These are phyloP conservation scores for Gymnocypris eckloni DNA, from an alignment of 2,797 vertebrate genomes.

Conservation along the genomic window DNA sequence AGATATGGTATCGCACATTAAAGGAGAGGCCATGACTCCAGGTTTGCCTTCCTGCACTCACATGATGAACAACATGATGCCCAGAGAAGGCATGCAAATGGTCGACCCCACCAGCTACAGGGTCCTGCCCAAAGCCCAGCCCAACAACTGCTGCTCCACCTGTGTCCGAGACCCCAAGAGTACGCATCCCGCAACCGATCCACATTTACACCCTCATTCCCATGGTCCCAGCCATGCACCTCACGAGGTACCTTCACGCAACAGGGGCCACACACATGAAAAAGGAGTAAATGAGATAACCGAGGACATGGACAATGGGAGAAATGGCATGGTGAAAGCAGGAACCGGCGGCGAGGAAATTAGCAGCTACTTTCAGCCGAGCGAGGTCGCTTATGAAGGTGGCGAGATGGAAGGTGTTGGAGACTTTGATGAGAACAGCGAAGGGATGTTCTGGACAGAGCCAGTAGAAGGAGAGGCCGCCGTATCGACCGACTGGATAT, in stretches of 20 bases:
- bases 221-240: slow-evolving; percentile 61
- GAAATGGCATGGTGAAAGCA: slow-evolving; percentile 64
- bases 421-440: slow-evolving; percentile 80
- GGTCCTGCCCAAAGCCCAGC: slow-evolving; percentile 48
- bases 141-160: slow-evolving; percentile 77
- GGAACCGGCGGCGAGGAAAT: slow-evolving; percentile 76
- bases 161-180: slow-evolving; percentile 73
- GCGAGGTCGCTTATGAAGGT: slow-evolving; percentile 79
- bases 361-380: slow-evolving; percentile 82
- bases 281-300: slow-evolving; percentile 46
- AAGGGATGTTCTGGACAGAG: slow-evolving; percentile 77
- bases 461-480: slow-evolving; percentile 71
- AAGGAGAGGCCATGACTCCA: slow-evolving; percentile 78
- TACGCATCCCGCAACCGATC: slow-evolving; percentile 65
- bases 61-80: slow-evolving; percentile 62
- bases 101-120: slow-evolving; percentile 81
- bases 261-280: slow-evolving; percentile 55
- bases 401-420: slow-evolving; percentile 79
- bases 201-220: slow-evolving; percentile 72
- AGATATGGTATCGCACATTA: slow-evolving; percentile 70
- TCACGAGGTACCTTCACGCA: slow-evolving; percentile 45
- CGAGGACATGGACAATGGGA: slow-evolving; percentile 28
- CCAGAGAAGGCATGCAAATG: slow-evolving; percentile 82
- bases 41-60: slow-evolving; percentile 77
- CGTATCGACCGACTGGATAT: slow-evolving; percentile 96